These are phyloP conservation scores for Carabus problematicus DNA, from an alignment of 2,888 invertebrate species.

Conservation along the genomic window DNA sequence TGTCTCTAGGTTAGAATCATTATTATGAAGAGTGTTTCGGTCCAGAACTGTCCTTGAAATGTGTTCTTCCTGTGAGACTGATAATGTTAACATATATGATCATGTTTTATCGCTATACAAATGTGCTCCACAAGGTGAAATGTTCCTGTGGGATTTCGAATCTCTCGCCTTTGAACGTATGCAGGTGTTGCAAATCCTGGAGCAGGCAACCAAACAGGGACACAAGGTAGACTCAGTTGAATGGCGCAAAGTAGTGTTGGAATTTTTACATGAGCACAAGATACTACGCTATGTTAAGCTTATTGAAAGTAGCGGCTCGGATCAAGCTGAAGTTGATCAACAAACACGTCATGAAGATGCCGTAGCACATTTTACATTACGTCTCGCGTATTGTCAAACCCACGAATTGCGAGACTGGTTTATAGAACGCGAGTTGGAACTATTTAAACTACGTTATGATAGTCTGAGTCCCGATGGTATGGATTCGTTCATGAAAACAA, in stretches of 20 bases:
- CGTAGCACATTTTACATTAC: slow-evolving; percentile 90
- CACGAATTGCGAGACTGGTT: slow-evolving; percentile 91
- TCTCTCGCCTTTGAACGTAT: slow-evolving; percentile 84
- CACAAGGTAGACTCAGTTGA: slow-evolving; percentile 70
- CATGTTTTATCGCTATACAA: slow-evolving; percentile 83
- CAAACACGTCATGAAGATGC: slow-evolving; percentile 80
- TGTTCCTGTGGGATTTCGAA: slow-evolving; percentile 86
- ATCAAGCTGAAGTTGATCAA: slow-evolving; percentile 67
- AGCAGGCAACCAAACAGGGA: slow-evolving; percentile 73
- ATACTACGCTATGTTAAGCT: slow-evolving; percentile 70
- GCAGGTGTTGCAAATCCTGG: slow-evolving; percentile 78
- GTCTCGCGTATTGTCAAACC: slow-evolving; percentile 88
- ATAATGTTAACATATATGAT: too few species aligned
- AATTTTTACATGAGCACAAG: slow-evolving; percentile 72
- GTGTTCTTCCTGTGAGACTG: too few species aligned
- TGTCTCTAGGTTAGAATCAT: too few species aligned
- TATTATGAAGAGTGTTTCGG: too few species aligned
- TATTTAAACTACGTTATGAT: slow-evolving; percentile 74
- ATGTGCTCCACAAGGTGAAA: slow-evolving; percentile 74
- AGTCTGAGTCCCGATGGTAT: slow-evolving; percentile 69
- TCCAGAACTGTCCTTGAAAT: too few species aligned
- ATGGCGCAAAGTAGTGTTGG: slow-evolving; percentile 69
- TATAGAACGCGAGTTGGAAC: slow-evolving; percentile 85
- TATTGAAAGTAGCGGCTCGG: slow-evolving; percentile 64
- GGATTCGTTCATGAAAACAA: slow-evolving; percentile 70